Evolutionary conservation across 2,888 invertebrate species (phyloP).

Genomic region (Spialia ferax): DNA sequence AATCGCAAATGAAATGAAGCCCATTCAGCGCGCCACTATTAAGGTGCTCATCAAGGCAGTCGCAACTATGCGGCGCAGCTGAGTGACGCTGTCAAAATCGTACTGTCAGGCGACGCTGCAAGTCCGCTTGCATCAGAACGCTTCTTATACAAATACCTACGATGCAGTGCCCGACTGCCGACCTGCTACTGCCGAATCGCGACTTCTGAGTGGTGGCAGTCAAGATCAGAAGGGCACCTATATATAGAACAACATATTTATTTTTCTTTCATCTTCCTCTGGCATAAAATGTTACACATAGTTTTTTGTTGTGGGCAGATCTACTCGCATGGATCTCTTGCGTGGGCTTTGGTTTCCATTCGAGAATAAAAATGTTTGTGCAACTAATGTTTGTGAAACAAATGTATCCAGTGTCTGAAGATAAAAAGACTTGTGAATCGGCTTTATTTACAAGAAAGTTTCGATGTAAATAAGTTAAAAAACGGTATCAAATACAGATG

Average conservation of each 20-base stretch:
- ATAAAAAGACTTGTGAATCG: background rate
- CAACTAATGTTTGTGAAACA: conserved; percentile 25
- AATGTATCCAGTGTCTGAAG: background rate
- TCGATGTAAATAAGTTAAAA: background rate
- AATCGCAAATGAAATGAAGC: too few relatives aligned
- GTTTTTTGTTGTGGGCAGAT: conserved; percentile 2
- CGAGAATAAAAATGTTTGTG: conserved; percentile 14
- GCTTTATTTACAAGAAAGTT: background rate
- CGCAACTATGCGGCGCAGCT: too few relatives aligned
- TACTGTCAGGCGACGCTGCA: too few relatives aligned
- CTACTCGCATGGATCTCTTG: conserved; percentile 8
- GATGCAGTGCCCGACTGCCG: too few relatives aligned
- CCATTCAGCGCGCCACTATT: too few relatives aligned
- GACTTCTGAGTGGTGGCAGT: too few relatives aligned
- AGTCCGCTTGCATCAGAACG: too few relatives aligned
- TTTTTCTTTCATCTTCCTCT: background rate
- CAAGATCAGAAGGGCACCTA: too few relatives aligned
- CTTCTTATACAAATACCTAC: too few relatives aligned
- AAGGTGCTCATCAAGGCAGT: too few relatives aligned
- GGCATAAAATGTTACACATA: conserved; percentile 19
- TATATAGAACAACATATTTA: background rate
- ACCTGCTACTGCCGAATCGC: too few relatives aligned
- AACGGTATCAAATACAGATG: background rate
- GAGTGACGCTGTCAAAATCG: too few relatives aligned
- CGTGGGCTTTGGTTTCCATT: conserved; percentile 15